Evolutionary conservation across 2,888 invertebrate species (phyloP).

Genomic region (Callinectes sapidus): DNA sequence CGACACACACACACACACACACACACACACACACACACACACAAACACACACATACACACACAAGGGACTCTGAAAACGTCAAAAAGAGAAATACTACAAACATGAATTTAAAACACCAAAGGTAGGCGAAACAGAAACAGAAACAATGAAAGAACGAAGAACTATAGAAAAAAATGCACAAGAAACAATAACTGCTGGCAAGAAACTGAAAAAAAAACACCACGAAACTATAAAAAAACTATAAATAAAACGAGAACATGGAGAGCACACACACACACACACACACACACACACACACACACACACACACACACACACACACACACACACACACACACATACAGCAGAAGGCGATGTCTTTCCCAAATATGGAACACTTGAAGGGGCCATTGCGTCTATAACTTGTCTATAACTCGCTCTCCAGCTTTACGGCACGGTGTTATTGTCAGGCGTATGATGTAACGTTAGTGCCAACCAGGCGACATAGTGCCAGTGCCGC

Average conservation of each 20-base stretch:
- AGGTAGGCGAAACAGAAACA: too few relatives aligned
- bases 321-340: neutral
- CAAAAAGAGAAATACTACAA: too few relatives aligned
- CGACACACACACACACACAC: neutral
- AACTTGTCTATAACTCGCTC: neutral
- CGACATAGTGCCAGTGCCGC: constrained; percentile 12
- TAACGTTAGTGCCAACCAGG: neutral
- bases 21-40: neutral
- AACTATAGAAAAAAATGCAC: too few relatives aligned
- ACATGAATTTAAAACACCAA: too few relatives aligned
- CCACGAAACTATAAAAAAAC: too few relatives aligned
- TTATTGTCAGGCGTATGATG: neutral
- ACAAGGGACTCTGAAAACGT: neutral
- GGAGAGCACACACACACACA: neutral
- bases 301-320: constrained; percentile 25
- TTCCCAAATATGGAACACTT: neutral
- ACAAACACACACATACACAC: neutral
- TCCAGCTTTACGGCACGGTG: neutral
- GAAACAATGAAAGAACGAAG: too few relatives aligned
- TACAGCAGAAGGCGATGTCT: neutral
- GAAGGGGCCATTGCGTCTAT: neutral
- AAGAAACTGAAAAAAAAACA: too few relatives aligned
- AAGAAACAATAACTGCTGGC: too few relatives aligned
- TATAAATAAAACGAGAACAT: neutral
- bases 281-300: constrained; percentile 25